These are phyloP conservation scores for Jacana jacana DNA, from an alignment of 2,113 vertebrate species.

Conservation along the genomic window DNA sequence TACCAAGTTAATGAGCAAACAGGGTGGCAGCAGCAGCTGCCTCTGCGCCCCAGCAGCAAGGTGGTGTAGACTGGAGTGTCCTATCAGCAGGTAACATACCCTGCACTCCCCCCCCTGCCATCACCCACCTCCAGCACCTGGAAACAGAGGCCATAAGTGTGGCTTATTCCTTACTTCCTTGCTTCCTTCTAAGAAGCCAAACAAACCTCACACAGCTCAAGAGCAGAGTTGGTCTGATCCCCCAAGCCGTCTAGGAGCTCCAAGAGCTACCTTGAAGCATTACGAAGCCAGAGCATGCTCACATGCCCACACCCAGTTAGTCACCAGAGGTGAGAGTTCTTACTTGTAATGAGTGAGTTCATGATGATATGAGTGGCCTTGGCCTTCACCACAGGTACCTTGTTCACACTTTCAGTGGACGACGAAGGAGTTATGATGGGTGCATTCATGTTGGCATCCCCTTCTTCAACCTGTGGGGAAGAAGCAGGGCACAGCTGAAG, in stretches of 20 bases:
- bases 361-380: slow-evolving; percentile 91
- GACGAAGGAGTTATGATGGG: slow-evolving; percentile 52
- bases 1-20: slow-evolving; percentile 22
- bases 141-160: background rate
- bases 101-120: background rate
- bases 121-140: background rate
- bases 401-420: slow-evolving; percentile 58
- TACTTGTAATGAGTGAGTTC: slow-evolving; percentile 92
- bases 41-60: background rate
- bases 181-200: background rate
- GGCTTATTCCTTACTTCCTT: background rate
- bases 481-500: slow-evolving; percentile 1
- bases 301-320: background rate
- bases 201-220: background rate
- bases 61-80: background rate
- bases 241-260: background rate
- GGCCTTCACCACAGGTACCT: slow-evolving; percentile 87
- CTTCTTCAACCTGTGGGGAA: slow-evolving; percentile 80
- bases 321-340: slow-evolving; percentile 59
- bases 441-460: slow-evolving; percentile 48
- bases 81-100: background rate
- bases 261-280: background rate
- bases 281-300: background rate
- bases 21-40: background rate
- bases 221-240: background rate